Percentiles rank a stretch among this genome's conserved stretches.
Conservation (phyloP, 2,113 vertebrate species). For the Zingel zingel region DNA sequence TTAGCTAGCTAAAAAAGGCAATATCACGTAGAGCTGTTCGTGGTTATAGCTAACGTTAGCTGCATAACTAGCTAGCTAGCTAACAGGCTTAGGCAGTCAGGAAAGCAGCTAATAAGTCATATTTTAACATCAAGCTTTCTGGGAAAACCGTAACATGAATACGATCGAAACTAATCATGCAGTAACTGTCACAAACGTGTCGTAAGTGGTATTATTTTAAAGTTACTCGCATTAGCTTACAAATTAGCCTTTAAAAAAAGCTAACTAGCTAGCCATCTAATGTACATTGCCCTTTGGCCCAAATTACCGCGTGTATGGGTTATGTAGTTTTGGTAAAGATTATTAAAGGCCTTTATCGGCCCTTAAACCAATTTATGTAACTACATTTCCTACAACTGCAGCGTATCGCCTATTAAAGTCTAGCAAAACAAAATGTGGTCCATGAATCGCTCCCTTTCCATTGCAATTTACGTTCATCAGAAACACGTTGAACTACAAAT, state of each 20-base stretch:
- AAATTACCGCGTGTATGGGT: constrained; percentile 45
- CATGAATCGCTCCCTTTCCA: fast-evolving
- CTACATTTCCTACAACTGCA: constrained; percentile 61
- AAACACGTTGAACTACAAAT: constrained; percentile 74
- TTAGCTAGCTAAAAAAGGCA: background rate
- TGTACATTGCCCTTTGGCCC: constrained; percentile 66
- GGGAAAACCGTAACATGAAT: background rate
- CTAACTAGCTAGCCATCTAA: constrained; percentile 59
- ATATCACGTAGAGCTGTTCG: background rate
- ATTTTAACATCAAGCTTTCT: background rate
- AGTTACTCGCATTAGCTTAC: constrained; percentile 40
- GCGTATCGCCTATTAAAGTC: fast-evolving
- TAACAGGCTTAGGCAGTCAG: background rate
- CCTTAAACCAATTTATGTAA: background rate
- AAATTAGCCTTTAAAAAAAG: constrained; percentile 47
- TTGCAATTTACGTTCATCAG: fast-evolving
- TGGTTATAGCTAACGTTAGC: constrained; percentile 40
- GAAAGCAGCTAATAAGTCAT: background rate
- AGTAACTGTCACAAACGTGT: background rate
- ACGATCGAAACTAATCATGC: background rate
- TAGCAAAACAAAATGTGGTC: constrained; percentile 67
- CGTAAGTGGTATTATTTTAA: background rate
- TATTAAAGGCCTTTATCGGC: no score
- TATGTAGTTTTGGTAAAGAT: constrained; percentile 69
- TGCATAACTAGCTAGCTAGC: constrained; percentile 27